phyloP scores from a whole-genome alignment of 1,140 invertebrate genomes.

The Papilio polytes region DNA sequence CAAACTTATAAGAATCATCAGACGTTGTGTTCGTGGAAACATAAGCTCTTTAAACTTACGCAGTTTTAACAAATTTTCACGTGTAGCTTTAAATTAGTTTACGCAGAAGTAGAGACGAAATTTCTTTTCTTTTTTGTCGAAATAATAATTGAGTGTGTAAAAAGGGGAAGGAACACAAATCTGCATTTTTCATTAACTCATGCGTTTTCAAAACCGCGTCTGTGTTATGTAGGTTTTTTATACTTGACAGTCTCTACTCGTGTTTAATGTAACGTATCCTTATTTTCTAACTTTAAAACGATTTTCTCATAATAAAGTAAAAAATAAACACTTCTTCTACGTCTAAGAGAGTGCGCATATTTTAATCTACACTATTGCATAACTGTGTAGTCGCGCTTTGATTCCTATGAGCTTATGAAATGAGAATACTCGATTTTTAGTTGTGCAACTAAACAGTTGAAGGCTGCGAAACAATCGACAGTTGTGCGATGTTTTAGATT shows the following conservation, averaged over 20 bases:
- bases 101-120: constrained; percentile 2
- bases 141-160: not conserved
- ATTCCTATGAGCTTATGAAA: too few relatives aligned
- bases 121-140: constrained; percentile 7
- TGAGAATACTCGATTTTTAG: too few relatives aligned
- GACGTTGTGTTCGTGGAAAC: too few relatives aligned
- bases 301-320: not conserved
- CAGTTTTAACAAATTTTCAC: constrained; percentile 26
- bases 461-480: too few relatives aligned
- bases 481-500: too few relatives aligned
- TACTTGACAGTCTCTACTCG: not conserved
- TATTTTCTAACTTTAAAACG: not conserved
- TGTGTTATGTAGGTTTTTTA: not conserved
- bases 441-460: too few relatives aligned
- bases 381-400: too few relatives aligned
- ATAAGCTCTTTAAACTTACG: constrained; percentile 3
- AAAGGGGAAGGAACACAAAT: not conserved
- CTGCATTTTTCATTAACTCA: constrained; percentile 3
- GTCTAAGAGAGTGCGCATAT: too few relatives aligned
- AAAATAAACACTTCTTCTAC: too few relatives aligned
- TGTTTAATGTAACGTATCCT: not conserved
- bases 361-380: too few relatives aligned
- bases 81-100: constrained; percentile 11
- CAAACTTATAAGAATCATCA: too few relatives aligned
- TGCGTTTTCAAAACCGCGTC: not conserved